Conservation (phyloP, 1,140 invertebrate genomes). For the Magallana gigas region DNA sequence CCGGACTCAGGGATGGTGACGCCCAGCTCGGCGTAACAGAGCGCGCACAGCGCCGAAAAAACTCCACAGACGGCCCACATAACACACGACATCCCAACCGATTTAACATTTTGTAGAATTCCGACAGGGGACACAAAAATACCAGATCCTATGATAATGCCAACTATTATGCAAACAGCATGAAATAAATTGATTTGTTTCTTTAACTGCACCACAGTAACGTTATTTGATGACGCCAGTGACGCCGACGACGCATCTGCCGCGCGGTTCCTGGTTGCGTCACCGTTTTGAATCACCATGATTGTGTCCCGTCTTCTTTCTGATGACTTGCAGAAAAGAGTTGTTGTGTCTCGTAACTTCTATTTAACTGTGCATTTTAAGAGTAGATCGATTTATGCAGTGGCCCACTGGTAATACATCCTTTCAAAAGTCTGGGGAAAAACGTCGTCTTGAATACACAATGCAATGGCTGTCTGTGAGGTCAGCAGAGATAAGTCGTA, state of each 20-base stretch:
- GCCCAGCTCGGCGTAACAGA: constrained; percentile 98
- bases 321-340: neutral
- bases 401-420: neutral
- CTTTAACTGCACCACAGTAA: constrained; percentile 65
- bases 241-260: constrained; percentile 36
- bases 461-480: neutral
- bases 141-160: constrained; percentile 86
- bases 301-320: neutral
- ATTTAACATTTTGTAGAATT: constrained; percentile 89
- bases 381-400: neutral
- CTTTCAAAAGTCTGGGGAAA: neutral
- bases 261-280: neutral
- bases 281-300: constrained; percentile 10
- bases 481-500: neutral
- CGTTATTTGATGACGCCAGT: constrained; percentile 36
- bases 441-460: neutral
- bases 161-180: constrained; percentile 76
- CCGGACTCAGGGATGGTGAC: constrained; percentile 95
- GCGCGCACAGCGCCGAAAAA: constrained; percentile 87
- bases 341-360: neutral
- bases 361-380: neutral
- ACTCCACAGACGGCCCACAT: constrained; percentile 90
- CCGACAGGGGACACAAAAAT: constrained; percentile 98
- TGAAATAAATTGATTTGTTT: constrained; percentile 74
- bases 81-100: constrained; percentile 89